A percentile compares a stretch with the other conserved stretches of the same genome.
Conservation (phyloP, 2,888 invertebrate genomes). For the Sepioteuthis lessoniana region DNA sequence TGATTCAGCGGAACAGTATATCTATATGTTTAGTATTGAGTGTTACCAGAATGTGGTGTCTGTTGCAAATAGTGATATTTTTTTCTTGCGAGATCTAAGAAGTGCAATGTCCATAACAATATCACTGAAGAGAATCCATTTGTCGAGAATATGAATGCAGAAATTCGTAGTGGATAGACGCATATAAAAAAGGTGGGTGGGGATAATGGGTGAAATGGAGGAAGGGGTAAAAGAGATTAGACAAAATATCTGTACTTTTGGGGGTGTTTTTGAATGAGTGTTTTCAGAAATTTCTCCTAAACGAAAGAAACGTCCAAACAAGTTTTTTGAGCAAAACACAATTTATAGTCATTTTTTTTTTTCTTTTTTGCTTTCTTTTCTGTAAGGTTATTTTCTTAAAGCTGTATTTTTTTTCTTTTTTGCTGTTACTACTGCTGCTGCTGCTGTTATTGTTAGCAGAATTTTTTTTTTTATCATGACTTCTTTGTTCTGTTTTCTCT, state of each 20-base stretch:
- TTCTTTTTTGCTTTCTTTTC: neutral
- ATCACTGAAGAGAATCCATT: neutral
- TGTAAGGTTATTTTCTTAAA: neutral
- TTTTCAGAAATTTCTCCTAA: neutral
- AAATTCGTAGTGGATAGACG: neutral
- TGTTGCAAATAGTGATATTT: neutral
- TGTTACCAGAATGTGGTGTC: neutral
- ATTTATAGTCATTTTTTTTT: neutral
- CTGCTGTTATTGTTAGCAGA: neutral
- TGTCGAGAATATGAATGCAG: conserved; percentile 12
- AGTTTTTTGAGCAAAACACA: conserved; percentile 9
- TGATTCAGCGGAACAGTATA: too few relatives aligned
- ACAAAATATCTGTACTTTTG: neutral
- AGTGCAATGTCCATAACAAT: conserved; percentile 33
- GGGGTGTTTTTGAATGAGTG: neutral
- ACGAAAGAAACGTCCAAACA: neutral
- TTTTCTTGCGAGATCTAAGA: neutral
- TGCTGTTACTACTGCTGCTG: too few relatives aligned
- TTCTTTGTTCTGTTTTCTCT: too few relatives aligned
- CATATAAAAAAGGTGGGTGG: neutral
- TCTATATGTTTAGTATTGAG: too few relatives aligned
- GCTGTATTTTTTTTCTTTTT: neutral
- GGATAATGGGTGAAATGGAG: too few relatives aligned
- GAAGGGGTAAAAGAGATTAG: neutral
- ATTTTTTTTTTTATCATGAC: too few relatives aligned